phyloP scores from a whole-genome alignment of 2,888 invertebrate genomes.

The Drosophila ezoana region DNA sequence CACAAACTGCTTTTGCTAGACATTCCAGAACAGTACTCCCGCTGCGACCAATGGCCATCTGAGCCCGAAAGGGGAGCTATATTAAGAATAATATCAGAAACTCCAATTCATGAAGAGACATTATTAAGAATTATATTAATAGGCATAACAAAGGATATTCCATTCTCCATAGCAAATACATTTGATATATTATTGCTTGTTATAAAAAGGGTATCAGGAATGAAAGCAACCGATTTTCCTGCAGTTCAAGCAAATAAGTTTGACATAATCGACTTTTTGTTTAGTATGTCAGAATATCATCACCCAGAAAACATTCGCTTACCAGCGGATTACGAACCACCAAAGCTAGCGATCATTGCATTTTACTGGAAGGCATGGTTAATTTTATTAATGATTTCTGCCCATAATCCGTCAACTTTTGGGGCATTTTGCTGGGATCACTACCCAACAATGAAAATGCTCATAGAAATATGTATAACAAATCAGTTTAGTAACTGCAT shows the following conservation, averaged over 20 bases:
- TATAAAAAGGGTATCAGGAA: conserved; percentile 92
- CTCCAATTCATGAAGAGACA: conserved; percentile 94
- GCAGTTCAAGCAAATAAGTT: conserved; percentile 91
- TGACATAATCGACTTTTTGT: conserved; percentile 94
- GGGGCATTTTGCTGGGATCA: conserved; percentile 94
- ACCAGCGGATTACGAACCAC: conserved; percentile 92
- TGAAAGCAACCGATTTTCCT: conserved; percentile 90
- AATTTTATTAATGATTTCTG: conserved; percentile 93
- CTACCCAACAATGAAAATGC: conserved; percentile 94
- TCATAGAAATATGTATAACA: conserved; percentile 99
- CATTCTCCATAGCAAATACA: conserved; percentile 92
- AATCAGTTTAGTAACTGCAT: conserved; percentile 88
- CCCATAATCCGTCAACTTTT: conserved; percentile 95
- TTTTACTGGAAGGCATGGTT: conserved; percentile 98
- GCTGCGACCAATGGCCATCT: conserved; percentile 95
- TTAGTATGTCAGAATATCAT: conserved; percentile 95
- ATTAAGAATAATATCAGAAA: conserved; percentile 93
- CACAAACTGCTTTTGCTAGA: conserved; percentile 93
- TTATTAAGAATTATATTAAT: conserved; percentile 92
- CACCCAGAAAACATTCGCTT: conserved; percentile 96
- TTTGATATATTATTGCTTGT: conserved; percentile 94
- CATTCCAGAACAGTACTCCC: conserved; percentile 91
- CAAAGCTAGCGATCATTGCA: conserved; percentile 95
- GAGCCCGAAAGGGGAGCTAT: conserved; percentile 93
- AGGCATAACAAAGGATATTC: conserved; percentile 90